Conservation (phyloP, 2,797 vertebrate genomes). For the Varecia variegata region DNA sequence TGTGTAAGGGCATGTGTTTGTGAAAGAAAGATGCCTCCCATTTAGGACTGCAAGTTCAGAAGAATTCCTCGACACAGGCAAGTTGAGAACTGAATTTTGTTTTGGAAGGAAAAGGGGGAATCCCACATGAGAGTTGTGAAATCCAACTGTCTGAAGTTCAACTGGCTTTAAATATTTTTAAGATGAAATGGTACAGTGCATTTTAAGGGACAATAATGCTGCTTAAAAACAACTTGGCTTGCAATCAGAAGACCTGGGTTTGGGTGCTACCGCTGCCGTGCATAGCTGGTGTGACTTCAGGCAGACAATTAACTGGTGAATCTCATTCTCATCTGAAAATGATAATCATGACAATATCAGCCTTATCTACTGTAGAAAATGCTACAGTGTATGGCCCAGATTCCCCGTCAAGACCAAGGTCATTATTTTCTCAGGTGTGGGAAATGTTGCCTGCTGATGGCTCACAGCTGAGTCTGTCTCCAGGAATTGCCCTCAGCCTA, state of each 20-base stretch:
- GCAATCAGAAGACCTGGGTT: neutral
- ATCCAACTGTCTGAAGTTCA: neutral
- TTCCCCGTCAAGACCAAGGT: neutral
- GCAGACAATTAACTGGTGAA: neutral
- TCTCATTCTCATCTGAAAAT: neutral
- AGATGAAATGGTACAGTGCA: neutral
- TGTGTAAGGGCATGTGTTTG: neutral
- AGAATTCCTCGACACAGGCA: conserved; percentile 35
- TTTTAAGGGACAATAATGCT: neutral
- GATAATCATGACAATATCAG: neutral
- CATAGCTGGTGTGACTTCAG: neutral
- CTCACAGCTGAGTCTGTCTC: neutral
- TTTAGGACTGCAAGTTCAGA: neutral
- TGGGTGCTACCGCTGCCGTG: neutral
- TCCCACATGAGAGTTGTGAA: conserved; percentile 34
- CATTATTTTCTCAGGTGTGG: neutral
- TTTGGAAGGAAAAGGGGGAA: conserved; percentile 50
- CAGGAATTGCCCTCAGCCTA: neutral
- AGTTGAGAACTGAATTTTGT: conserved; percentile 50
- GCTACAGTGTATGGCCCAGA: accelerated
- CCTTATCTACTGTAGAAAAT: neutral
- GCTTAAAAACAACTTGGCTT: neutral
- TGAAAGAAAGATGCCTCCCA: neutral
- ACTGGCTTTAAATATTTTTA: neutral
- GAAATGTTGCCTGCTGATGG: neutral